Conservation (phyloP, 2,888 invertebrate species). For the Lithophane socia region DNA sequence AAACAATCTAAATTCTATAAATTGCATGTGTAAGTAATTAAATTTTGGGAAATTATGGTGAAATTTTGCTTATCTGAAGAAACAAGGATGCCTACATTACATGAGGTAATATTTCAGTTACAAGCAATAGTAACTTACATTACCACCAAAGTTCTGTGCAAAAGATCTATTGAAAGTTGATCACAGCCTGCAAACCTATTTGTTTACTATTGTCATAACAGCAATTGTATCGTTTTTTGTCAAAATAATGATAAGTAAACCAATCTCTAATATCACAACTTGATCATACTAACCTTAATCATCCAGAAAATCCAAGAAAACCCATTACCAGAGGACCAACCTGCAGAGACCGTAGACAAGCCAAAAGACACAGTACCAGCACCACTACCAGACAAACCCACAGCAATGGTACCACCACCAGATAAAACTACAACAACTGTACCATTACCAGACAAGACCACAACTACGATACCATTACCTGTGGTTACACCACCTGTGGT, state of each 20-base stretch:
- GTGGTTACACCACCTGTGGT: slow-evolving; percentile 64
- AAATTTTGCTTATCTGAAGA: slow-evolving; percentile 53
- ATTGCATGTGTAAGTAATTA: slow-evolving; percentile 57
- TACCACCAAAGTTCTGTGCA: neutral
- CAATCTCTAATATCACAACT: neutral
- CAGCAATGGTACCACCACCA: slow-evolving; percentile 63
- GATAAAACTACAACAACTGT: slow-evolving; percentile 60
- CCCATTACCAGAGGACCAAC: slow-evolving; percentile 69
- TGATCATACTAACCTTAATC: neutral
- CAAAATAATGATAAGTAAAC: neutral
- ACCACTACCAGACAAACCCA: slow-evolving; percentile 63
- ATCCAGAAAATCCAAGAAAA: slow-evolving; percentile 81
- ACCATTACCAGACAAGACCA: slow-evolving; percentile 60
- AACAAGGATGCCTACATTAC: slow-evolving; percentile 36
- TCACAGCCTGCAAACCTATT: neutral
- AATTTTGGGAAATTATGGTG: slow-evolving; percentile 61
- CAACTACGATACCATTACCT: slow-evolving; percentile 64
- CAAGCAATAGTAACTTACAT: neutral
- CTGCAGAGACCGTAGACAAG: slow-evolving; percentile 63
- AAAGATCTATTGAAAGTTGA: neutral
- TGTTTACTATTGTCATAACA: neutral
- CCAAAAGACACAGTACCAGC: slow-evolving; percentile 69
- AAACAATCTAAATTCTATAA: slow-evolving; percentile 54
- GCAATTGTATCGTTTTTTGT: neutral
- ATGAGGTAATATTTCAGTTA: slow-evolving; percentile 36